A percentile compares a stretch with the other conserved stretches of the same genome.
phyloP scores from a whole-genome alignment of 2,888 invertebrate genomes.

The Chalcis sispes region DNA sequence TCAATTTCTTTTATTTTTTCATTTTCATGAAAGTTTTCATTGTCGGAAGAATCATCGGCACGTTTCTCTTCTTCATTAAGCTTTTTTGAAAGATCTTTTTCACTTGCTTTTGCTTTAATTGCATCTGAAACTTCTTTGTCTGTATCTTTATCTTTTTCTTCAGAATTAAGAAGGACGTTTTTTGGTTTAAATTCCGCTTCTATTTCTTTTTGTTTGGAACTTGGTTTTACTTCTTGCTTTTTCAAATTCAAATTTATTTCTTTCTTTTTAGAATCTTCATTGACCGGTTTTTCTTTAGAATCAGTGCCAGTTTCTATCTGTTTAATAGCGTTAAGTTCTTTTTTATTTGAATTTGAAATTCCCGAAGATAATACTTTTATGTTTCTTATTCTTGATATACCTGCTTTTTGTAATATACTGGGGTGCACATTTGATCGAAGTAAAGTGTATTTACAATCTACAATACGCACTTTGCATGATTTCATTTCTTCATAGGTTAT shows the following conservation, averaged over 20 bases:
- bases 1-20: conserved; percentile 1
- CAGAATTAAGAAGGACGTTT: background rate
- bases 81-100: too few species aligned
- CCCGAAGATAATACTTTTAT: background rate
- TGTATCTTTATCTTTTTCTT: background rate
- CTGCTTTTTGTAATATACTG: conserved; percentile 60
- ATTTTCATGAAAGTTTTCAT: too few species aligned
- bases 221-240: conserved; percentile 6
- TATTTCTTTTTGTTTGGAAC: background rate
- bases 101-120: too few species aligned
- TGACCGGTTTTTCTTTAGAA: conserved; percentile 20
- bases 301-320: conserved; percentile 12
- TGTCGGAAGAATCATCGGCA: too few species aligned
- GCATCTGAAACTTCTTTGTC: background rate
- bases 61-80: too few species aligned
- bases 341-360: conserved; percentile 5
- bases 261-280: conserved; percentile 7
- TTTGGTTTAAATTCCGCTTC: background rate
- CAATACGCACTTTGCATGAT: conserved; percentile 67
- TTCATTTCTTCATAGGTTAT: conserved; percentile 64
- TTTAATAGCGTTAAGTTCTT: conserved; percentile 24
- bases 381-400: conserved; percentile 63
- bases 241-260: conserved; percentile 19
- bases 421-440: conserved; percentile 61
- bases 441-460: conserved; percentile 68